Conservation (phyloP, 2,888 invertebrate species). For the Hydriomena furcata region DNA sequence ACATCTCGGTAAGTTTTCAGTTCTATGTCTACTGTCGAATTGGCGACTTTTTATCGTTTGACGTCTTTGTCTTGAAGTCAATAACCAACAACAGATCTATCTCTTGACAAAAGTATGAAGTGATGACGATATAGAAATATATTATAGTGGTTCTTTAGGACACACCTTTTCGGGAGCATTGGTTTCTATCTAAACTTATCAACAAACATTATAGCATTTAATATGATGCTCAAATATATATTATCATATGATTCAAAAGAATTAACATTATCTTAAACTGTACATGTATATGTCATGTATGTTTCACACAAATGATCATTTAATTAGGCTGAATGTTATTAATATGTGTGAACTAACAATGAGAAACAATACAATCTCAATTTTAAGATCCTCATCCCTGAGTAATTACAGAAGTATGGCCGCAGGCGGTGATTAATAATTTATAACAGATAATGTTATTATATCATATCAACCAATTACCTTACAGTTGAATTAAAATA, state of each 20-base stretch:
- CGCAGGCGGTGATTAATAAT: slow-evolving; percentile 23
- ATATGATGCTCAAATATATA: not conserved
- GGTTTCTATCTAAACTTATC: slow-evolving; percentile 21
- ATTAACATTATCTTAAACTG: too few relatives aligned
- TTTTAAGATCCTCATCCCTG: slow-evolving; percentile 5
- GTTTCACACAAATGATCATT: not conserved
- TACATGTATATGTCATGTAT: not conserved
- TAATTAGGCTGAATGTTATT: slow-evolving; percentile 1
- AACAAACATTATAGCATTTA: not conserved
- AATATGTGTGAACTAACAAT: slow-evolving; percentile 12
- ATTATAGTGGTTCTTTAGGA: not conserved
- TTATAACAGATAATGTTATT: not conserved
- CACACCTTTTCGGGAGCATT: slow-evolving; percentile 7
- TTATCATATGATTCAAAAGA: too few relatives aligned
- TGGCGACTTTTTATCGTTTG: not conserved
- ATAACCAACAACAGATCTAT: not conserved
- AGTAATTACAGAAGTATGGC: slow-evolving; percentile 14
- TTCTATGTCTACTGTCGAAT: not conserved
- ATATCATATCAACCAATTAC: not conserved
- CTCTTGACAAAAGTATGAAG: slow-evolving; percentile 1
- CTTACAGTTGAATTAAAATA: not conserved
- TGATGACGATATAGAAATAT: not conserved
- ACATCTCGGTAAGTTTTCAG: slow-evolving; percentile 14
- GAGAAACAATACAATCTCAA: slow-evolving; percentile 18
- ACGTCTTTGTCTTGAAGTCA: not conserved